phyloP scores from a whole-genome alignment of 2,888 invertebrate genomes.

The Steinernema scapterisci region DNA sequence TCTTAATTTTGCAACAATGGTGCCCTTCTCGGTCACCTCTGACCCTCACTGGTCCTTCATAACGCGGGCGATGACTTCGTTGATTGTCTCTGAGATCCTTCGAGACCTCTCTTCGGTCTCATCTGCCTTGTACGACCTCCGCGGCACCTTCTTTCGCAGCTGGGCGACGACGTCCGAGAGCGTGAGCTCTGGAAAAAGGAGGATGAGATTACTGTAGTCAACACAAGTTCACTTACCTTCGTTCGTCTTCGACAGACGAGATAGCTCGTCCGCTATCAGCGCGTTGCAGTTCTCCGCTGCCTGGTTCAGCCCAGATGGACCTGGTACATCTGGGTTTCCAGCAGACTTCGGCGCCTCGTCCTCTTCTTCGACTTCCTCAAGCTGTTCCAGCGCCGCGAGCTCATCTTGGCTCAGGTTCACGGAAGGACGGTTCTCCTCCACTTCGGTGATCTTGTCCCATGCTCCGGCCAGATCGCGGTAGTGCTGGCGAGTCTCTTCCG shows the following conservation, averaged over 20 bases:
- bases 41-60: neutral
- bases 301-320: neutral
- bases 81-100: neutral
- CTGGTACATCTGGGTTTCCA: too few species aligned
- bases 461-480: neutral
- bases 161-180: neutral
- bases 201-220: neutral
- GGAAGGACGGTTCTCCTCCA: neutral
- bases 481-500: neutral
- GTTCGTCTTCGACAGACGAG: neutral
- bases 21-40: too few species aligned
- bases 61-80: neutral
- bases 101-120: neutral
- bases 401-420: neutral
- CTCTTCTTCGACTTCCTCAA: neutral
- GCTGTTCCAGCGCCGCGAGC: neutral
- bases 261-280: neutral
- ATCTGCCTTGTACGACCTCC: neutral
- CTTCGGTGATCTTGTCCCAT: neutral
- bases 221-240: neutral
- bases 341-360: too few species aligned
- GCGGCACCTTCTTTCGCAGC: neutral
- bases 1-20: too few species aligned
- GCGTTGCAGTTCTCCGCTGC: neutral
- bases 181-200: slow-evolving; percentile 1